Percentiles rank a stretch among this genome's conserved stretches.
Conservation (phyloP, 2,888 invertebrate genomes). For the Andricus quercusramuli region DNA sequence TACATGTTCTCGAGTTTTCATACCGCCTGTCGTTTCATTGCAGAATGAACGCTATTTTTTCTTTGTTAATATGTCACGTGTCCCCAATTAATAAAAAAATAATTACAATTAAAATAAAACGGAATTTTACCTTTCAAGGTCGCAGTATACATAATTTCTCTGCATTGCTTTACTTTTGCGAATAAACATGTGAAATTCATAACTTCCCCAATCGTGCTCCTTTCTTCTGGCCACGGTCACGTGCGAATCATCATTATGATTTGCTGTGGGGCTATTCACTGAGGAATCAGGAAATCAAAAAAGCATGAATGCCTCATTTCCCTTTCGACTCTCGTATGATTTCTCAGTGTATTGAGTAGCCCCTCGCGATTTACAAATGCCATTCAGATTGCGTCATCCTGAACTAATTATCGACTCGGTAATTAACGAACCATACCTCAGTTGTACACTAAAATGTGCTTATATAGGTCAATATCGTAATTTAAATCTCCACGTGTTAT, state of each 20-base stretch:
- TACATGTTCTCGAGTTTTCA: constrained; percentile 22
- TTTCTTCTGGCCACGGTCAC: not conserved
- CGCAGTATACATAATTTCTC: not conserved
- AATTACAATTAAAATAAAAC: not conserved
- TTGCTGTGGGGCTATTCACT: not conserved
- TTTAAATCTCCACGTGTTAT: constrained; percentile 11
- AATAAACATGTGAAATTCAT: not conserved
- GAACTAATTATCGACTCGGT: constrained; percentile 25
- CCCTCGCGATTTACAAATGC: not conserved
- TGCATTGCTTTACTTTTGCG: not conserved
- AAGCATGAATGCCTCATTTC: not conserved
- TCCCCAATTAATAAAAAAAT: not conserved
- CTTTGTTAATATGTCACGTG: not conserved
- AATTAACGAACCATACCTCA: constrained; percentile 9
- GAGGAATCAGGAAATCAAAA: not conserved
- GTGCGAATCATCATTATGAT: not conserved
- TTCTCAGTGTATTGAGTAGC: not conserved
- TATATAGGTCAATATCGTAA: constrained; percentile 30
- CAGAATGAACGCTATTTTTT: not conserved
- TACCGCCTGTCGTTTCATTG: constrained; percentile 3
- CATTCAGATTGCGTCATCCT: constrained; percentile 29
- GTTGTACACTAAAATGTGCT: not conserved
- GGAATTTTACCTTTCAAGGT: not conserved
- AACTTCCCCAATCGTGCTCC: not conserved
- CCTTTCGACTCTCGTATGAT: too few relatives aligned